Base-by-base conservation (phyloP, 2,113 vertebrate species). In the Archocentrus centrarchus region DNA sequence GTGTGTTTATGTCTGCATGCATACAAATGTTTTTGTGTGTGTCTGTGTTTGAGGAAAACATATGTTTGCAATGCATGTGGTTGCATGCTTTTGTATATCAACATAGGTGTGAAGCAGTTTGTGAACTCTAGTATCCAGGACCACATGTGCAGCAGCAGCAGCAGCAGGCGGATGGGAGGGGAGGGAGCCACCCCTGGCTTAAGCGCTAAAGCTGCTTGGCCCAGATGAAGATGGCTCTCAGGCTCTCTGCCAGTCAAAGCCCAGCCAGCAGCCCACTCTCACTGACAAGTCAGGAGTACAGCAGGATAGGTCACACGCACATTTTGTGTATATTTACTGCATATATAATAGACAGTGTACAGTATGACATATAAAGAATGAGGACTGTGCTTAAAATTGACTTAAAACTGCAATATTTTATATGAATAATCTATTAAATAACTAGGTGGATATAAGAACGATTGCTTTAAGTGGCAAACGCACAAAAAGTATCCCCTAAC, bases 151-250 rank as follows among this genome's bases (percentile, higher is more conserved):
- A 68, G 88, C 75, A 84, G 82, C 82, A 61, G 82, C 82, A 61
- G 32, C 37, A 39, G 60, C 35, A 50, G 81, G 10, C 15, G 17
- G 79, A 14, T 0, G 17, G 64, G 27, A 9, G 24, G 85, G 79
- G 59, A 80, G 80, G 78, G 85, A 80, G 88, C 83, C 88, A 88
- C 87, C 77, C 76, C 7, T 62, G 89, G 92, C 88, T 93, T 96
- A 94, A 96, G 91, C 93, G 76, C 92, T 94, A 96, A 96, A 96
- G 94, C 96, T 88, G 95, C 94, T 95, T 95, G 93, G 90, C 92
- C 83, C 91, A 90, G 94, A 95, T 95, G 92, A 95, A 91, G 91
- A 95, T 88, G 89, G 89, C 88, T 94, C 91, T 91, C 91, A 79
- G 93, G 93, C 92, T 81, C 81, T 83, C 89, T 94, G 94, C 94